These are phyloP conservation scores for Heliconius hewitsoni DNA, from an alignment of 1,140 invertebrate genomes.

Conservation along the genomic window DNA sequence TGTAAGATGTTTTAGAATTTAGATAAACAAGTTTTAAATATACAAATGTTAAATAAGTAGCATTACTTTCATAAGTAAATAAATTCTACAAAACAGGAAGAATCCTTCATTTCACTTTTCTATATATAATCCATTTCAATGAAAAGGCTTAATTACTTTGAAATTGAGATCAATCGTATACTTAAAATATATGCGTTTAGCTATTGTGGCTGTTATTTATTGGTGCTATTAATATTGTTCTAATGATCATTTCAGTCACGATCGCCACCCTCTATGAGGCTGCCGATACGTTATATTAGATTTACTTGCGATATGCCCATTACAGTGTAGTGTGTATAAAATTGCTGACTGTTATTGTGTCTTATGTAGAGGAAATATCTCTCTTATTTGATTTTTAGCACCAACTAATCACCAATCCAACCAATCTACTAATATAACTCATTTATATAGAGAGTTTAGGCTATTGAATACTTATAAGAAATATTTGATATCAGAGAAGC, in stretches of 20 bases:
- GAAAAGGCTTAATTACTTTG: not conserved
- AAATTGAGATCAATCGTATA: not conserved
- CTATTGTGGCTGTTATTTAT: not conserved
- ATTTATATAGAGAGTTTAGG: no score
- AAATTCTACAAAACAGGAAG: no score
- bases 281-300: not conserved
- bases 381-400: no score
- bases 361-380: no score
- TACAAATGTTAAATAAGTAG: not conserved
- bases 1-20: slow-evolving; percentile 22
- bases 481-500: no score
- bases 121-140: not conserved
- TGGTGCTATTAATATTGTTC: not conserved
- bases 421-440: no score
- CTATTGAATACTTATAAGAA: no score
- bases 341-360: not conserved
- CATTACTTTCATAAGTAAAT: no score
- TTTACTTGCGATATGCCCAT: not conserved
- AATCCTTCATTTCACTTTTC: no score
- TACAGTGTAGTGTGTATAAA: not conserved
- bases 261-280: not conserved
- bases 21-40: not conserved
- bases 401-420: no score
- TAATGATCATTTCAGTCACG: slow-evolving; percentile 4
- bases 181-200: not conserved